These are phyloP conservation scores for Sanderia malayensis DNA, from an alignment of 30 jellyfish, hydroid and myxozoan species.

Conservation along the genomic window DNA sequence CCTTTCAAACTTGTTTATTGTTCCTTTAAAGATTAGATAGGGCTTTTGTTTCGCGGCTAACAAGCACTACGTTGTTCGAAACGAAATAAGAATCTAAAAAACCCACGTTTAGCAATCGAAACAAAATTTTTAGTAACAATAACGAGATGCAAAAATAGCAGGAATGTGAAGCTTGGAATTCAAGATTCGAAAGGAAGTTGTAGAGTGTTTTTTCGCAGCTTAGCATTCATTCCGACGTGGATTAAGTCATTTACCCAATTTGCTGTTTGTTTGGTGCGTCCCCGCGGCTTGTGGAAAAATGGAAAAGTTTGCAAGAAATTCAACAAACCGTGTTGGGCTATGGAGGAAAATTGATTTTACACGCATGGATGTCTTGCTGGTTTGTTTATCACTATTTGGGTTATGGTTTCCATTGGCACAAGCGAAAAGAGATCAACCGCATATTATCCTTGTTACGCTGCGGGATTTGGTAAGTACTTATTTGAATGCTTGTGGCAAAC, in stretches of 20 bases:
- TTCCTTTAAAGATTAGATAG: no score
- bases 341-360: slow-evolving; percentile 26
- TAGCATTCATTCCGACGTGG: neutral
- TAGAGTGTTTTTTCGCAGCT: neutral
- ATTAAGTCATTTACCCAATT: slow-evolving; percentile 27
- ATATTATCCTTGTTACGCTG: slow-evolving; percentile 73
- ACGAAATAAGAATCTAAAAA: no score
- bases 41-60: no score
- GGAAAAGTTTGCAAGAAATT: no score
- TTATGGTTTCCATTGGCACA: neutral
- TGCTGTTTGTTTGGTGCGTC: slow-evolving; percentile 41
- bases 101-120: neutral
- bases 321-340: neutral
- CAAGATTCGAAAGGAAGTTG: neutral
- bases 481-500: no score
- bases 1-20: slow-evolving; percentile 8
- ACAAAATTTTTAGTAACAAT: neutral
- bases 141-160: neutral
- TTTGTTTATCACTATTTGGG: slow-evolving; percentile 11
- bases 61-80: no score
- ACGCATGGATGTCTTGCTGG: slow-evolving; percentile 17
- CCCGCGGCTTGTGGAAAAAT: slow-evolving; percentile 46
- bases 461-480: slow-evolving; percentile 93
- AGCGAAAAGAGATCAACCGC: slow-evolving; percentile 82
- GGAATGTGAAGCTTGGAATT: neutral